phyloP scores from a whole-genome alignment of 92 coral and sea anemone genomes.

The Phenganax marumi region DNA sequence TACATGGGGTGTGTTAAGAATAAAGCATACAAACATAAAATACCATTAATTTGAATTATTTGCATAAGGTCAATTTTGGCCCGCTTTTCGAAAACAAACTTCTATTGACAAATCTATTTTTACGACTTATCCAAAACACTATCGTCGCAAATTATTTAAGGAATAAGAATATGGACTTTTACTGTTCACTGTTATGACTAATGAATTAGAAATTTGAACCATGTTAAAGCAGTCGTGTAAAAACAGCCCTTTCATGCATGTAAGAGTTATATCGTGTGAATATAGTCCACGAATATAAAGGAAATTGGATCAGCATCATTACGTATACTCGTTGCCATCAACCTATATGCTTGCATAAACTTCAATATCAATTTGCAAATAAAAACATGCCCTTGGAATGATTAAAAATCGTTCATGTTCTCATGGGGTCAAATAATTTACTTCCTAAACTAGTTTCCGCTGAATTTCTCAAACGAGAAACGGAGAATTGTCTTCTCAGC shows the following conservation, averaged over 20 bases:
- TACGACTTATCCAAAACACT: neutral
- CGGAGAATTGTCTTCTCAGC: too few species aligned
- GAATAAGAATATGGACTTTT: too few species aligned
- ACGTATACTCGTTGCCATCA: too few species aligned
- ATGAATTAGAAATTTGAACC: too few species aligned
- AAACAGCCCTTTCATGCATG: neutral
- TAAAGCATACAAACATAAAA: neutral
- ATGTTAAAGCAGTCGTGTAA: neutral
- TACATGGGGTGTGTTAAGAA: slow-evolving; percentile 22
- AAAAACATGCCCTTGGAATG: too few species aligned
- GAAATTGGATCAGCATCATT: too few species aligned
- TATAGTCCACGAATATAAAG: too few species aligned
- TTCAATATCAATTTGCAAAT: too few species aligned
- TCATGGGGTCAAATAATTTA: neutral
- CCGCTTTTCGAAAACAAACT: neutral
- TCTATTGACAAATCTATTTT: slow-evolving; percentile 14
- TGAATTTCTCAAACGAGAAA: neutral
- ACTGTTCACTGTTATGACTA: too few species aligned
- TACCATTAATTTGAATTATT: neutral
- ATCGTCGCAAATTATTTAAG: too few species aligned
- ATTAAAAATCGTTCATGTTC: neutral
- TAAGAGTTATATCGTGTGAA: neutral
- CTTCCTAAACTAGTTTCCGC: slow-evolving; percentile 3
- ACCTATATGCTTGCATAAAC: too few species aligned
- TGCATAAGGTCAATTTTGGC: slow-evolving; percentile 24